Percentiles rank a stretch among this genome's conserved stretches.
These are phyloP conservation scores for Sarcophaga carnaria DNA, from an alignment of 2,888 invertebrate genomes.

Conservation along the genomic window DNA sequence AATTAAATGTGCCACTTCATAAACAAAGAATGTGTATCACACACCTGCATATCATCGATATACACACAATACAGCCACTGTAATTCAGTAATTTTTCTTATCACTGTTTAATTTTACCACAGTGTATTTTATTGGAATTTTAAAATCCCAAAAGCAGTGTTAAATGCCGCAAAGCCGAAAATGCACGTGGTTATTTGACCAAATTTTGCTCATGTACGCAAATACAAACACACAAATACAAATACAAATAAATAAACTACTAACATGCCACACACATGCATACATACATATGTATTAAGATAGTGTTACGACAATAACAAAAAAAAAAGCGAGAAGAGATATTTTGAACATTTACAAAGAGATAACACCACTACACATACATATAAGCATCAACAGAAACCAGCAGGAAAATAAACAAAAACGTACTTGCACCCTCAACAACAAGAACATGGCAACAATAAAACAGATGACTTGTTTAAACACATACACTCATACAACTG, in stretches of 20 bases:
- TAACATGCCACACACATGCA: conserved; percentile 1
- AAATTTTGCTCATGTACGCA: conserved; percentile 43
- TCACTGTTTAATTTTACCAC: conserved; percentile 45
- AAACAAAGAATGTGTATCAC: neutral
- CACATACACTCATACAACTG: conserved; percentile 16
- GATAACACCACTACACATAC: conserved; percentile 70
- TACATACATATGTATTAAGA: conserved; percentile 3
- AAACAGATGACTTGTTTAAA: conserved; percentile 30
- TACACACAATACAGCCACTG: neutral
- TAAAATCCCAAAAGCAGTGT: conserved; percentile 65
- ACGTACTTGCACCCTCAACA: conserved; percentile 50
- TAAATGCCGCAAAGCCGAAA: conserved; percentile 70
- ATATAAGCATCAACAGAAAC: conserved; percentile 18
- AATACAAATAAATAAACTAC: neutral
- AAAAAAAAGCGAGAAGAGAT: conserved; percentile 7
- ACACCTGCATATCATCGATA: neutral
- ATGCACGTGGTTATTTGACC: conserved; percentile 71
- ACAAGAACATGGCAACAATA: conserved; percentile 55
- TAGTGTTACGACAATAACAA: neutral
- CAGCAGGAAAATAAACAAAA: conserved; percentile 48
- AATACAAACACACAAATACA: conserved; percentile 7
- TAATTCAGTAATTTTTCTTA: neutral
- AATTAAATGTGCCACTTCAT: neutral
- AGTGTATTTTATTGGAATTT: conserved; percentile 58
- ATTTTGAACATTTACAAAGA: conserved; percentile 67